Percentiles rank a stretch among this genome's conserved stretches.
Evolutionary conservation across 2,888 invertebrate genomes (phyloP).

Genomic region (Orthosia gracilis): DNA sequence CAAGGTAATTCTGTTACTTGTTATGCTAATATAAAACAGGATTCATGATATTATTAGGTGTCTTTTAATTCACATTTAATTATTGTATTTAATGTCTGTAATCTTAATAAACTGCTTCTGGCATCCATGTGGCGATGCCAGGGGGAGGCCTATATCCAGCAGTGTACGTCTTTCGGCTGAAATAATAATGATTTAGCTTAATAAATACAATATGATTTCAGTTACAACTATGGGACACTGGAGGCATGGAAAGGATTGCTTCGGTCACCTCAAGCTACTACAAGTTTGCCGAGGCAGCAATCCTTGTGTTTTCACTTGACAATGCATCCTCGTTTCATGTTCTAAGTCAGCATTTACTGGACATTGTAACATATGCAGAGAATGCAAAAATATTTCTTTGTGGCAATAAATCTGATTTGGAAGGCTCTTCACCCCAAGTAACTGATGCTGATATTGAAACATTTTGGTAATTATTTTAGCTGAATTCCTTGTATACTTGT

Average conservation of each 20-base stretch:
- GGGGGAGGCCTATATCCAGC: too few relatives aligned
- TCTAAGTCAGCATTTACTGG: constrained; percentile 97
- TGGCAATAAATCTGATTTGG: constrained; percentile 97
- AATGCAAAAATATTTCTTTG: constrained; percentile 98
- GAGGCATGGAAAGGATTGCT: constrained; percentile 98
- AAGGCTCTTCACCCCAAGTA: constrained; percentile 94
- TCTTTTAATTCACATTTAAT: not conserved
- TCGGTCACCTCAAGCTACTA: constrained; percentile 99
- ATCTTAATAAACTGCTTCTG: not conserved
- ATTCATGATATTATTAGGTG: not conserved
- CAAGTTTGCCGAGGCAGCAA: constrained; percentile 98
- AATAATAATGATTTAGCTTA: not conserved
- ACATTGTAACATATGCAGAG: constrained; percentile 98
- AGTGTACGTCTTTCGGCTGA: too few relatives aligned
- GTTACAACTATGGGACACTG: constrained; percentile 99
- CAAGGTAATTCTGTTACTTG: constrained; percentile 89
- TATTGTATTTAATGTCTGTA: constrained; percentile 29
- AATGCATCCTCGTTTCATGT: constrained; percentile 98
- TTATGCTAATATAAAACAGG: not conserved
- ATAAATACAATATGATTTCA: constrained; percentile 79
- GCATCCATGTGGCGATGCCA: too few relatives aligned
- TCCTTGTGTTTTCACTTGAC: constrained; percentile 97
- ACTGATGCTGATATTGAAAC: constrained; percentile 97
- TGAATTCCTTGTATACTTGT: not conserved
- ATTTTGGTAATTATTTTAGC: constrained; percentile 92